Evolutionary conservation across 2,888 invertebrate species (phyloP).

Genomic region (Caenorhabditis becei): DNA sequence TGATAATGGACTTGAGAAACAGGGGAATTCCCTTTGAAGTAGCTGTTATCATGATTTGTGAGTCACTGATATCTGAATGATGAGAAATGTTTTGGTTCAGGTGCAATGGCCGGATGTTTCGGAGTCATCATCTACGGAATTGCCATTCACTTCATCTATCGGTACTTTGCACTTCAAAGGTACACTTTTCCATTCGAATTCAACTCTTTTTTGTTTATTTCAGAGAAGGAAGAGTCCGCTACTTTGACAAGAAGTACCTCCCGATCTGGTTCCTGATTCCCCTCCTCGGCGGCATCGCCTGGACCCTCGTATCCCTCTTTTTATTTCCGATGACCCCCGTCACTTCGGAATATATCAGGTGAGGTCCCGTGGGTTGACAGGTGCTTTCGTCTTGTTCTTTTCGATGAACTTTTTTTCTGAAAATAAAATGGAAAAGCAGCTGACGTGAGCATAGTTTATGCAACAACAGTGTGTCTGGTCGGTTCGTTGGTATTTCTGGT

Average conservation of each 20-base stretch:
- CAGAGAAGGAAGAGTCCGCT: conserved; percentile 30
- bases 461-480: no score
- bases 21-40: conserved; percentile 8
- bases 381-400: no score
- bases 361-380: no score
- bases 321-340: conserved; percentile 32
- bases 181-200: neutral
- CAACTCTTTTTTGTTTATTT: neutral
- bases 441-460: no score
- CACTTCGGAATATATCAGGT: conserved; percentile 44
- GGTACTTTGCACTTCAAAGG: conserved; percentile 47
- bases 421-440: no score
- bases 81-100: conserved; percentile 3
- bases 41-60: conserved; percentile 25
- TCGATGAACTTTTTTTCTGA: neutral
- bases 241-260: conserved; percentile 36
- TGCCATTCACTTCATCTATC: conserved; percentile 49
- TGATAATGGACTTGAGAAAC: conserved; percentile 42
- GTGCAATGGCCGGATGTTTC: conserved; percentile 51
- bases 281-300: conserved; percentile 18
- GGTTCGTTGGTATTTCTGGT: no score
- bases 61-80: conserved; percentile 4
- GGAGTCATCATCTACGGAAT: conserved; percentile 47
- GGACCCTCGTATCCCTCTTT: conserved; percentile 37
- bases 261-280: conserved; percentile 44